A percentile compares a stretch with the other conserved stretches of the same genome.
These are phyloP conservation scores for Cladopsammia gracilis DNA, from an alignment of 64 coral and sea anemone genomes.

Conservation along the genomic window DNA sequence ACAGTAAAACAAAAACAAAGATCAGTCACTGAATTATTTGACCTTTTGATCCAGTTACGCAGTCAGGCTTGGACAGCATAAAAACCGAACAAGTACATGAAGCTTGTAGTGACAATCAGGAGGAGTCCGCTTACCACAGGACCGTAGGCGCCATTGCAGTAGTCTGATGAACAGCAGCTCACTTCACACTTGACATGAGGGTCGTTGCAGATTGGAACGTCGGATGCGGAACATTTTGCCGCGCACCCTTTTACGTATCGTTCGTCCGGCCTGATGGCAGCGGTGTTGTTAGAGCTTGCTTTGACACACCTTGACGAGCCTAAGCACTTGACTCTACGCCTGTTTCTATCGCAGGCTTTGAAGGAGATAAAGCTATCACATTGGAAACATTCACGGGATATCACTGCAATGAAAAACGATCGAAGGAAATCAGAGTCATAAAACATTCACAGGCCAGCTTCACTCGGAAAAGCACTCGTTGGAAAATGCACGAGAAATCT, in stretches of 20 bases:
- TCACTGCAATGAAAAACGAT: not conserved
- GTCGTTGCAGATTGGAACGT: not conserved
- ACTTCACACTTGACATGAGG: not conserved
- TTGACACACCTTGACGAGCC: not conserved
- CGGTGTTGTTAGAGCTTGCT: not conserved
- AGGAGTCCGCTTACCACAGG: too few species aligned
- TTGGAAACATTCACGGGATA: conserved; percentile 1
- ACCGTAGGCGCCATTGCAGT: not conserved
- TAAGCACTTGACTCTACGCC: not conserved
- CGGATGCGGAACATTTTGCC: not conserved
- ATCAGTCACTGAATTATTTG: too few species aligned
- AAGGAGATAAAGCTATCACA: not conserved
- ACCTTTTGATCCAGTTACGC: too few species aligned
- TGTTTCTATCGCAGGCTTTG: not conserved
- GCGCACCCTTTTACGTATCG: not conserved
- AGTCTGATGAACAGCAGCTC: not conserved
- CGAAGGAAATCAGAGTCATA: too few species aligned
- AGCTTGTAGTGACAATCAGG: too few species aligned
- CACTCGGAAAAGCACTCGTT: too few species aligned
- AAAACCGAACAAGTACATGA: too few species aligned
- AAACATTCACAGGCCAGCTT: too few species aligned
- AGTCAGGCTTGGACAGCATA: too few species aligned
- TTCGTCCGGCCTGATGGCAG: not conserved
- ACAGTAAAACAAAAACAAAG: too few species aligned
- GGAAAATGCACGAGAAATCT: too few species aligned